Evolutionary conservation across 2,888 invertebrate species (phyloP), one percentile per base, ranked within the genome.

Genomic region (Drosophila meridiana): DNA sequence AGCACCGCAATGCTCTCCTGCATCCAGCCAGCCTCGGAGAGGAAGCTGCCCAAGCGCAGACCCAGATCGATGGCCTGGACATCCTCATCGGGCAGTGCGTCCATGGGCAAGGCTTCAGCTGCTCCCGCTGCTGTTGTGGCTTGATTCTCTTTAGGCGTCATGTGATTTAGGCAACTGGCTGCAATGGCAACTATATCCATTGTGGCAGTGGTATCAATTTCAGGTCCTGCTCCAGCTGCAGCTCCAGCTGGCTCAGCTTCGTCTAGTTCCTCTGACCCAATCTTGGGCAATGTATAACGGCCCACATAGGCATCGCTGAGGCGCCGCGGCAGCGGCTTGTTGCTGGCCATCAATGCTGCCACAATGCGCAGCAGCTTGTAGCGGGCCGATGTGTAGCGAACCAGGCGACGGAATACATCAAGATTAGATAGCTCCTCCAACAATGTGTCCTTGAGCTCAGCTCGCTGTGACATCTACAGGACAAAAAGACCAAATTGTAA

Each of bases 1-100:
- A 98, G 93, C 62, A 98, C 95, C 52, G 94, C 94, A 90, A 96
- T 96, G 74, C 97, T 96, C 90, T 97, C 96, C 76, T 94, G 94
- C 92, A 96, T 96, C 97, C 97, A 98, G 0, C 98, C 98, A 0
- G 97, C 97, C 91, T 98, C 98, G 91, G 96, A 96, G 5, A 98
- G 95, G 93, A 98, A 98, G 73, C 95, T 95, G 69, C 97, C 97
- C 94, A 94, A 55, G 43, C 92, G 90, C 61, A 93, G 67, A 11
- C 93, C 93, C 72, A 92, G 89, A 73, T 92, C 92, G 34, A 93
- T 90, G 30, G 63, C 72, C n/a, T 69, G 32, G 28, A 55, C 43
- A 48, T 85, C 84, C 11, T 69, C 69, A 0, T 36, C 47, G 26
- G 57, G 34, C 72, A 83, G 52, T n/a, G 52, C 57, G 42, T 53